These are phyloP conservation scores for Branchipolynoe longqiensis DNA, from an alignment of 2,888 invertebrate species.

Conservation along the genomic window DNA sequence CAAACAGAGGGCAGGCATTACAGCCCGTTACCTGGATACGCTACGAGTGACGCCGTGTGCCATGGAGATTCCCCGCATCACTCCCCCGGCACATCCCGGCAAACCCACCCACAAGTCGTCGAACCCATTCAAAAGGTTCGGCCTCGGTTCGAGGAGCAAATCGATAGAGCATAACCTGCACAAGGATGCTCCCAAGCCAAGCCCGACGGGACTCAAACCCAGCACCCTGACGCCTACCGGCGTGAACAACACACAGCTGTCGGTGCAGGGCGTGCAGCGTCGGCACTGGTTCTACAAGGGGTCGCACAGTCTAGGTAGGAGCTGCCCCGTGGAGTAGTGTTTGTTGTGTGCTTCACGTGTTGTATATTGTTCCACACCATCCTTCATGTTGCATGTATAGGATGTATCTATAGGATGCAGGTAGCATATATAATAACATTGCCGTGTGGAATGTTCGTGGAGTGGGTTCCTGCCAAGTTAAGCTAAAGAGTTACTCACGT, in stretches of 20 bases:
- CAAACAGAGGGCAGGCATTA: no score
- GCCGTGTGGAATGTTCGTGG: no score
- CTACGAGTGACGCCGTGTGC: background rate
- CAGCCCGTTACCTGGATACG: background rate
- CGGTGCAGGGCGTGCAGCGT: slow-evolving; percentile 46
- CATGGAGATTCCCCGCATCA: slow-evolving; percentile 49
- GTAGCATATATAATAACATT: no score
- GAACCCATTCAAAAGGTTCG: slow-evolving; percentile 29
- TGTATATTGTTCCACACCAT: no score
- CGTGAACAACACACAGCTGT: background rate
- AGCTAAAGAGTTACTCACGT: no score
- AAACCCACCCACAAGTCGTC: background rate
- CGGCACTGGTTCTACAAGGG: slow-evolving; percentile 59
- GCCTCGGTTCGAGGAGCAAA: slow-evolving; percentile 1
- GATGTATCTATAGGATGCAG: no score
- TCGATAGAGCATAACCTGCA: background rate
- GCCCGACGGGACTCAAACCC: background rate
- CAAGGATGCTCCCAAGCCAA: background rate
- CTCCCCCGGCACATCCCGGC: slow-evolving; percentile 22
- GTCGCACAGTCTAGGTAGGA: slow-evolving; percentile 58
- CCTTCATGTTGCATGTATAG: no score
- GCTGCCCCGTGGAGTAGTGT: background rate
- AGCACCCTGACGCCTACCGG: background rate
- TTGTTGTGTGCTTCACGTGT: no score
- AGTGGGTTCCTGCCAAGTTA: no score